Base-by-base conservation (phyloP, 2,888 invertebrate genomes). In the Acrobasis suavella region DNA sequence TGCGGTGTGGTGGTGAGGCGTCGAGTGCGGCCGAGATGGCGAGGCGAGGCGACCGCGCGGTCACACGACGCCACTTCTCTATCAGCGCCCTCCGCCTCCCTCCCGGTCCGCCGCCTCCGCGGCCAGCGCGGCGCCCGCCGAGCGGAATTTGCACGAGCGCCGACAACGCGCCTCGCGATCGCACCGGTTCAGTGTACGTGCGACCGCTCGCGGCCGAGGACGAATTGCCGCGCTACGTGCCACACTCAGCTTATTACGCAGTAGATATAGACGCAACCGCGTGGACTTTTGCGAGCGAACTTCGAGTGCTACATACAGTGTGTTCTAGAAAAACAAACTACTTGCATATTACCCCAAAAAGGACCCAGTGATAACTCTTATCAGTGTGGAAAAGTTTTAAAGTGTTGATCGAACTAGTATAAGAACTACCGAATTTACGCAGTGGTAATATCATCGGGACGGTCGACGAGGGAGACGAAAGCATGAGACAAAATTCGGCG, bases 141-240 rank as follows among this genome's bases (percentile, higher is more conserved):
- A 85, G 87, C 89, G 86, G 90, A 92, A 87, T 91, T 87, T 76
- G 81, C 84, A 83, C 83, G 82, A 80, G 80, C 46, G 46, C 46
- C 46, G 46, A 46, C 85, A 83, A 73, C 78, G 87, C 84, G 88
- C 85, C 85, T 86, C 87, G 80, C 85, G 60, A 65, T 69, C 66
- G 86, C 87, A 89, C 85, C 87, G 84, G 76, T 88, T 89, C 89
- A 91, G 91, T 91, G 86, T 90, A 86, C 88, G 87, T 89, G 86
- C 86, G 91, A 89, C 85, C 86, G 88, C 74, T 81, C 85, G 87
- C 86, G 83, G 80, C 76, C 75, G 80, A 85, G 82, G 86, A 87
- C 90, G 87, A 78, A 69, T 74, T 72, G 83, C 72, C 76, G 83
- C 81, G 80, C 73, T 73, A 73, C 86, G 80, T 81, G 80, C 75